These are phyloP conservation scores for Scaptodrosophila lebanonensis DNA, from an alignment of 1,140 invertebrate species.

Conservation along the genomic window DNA sequence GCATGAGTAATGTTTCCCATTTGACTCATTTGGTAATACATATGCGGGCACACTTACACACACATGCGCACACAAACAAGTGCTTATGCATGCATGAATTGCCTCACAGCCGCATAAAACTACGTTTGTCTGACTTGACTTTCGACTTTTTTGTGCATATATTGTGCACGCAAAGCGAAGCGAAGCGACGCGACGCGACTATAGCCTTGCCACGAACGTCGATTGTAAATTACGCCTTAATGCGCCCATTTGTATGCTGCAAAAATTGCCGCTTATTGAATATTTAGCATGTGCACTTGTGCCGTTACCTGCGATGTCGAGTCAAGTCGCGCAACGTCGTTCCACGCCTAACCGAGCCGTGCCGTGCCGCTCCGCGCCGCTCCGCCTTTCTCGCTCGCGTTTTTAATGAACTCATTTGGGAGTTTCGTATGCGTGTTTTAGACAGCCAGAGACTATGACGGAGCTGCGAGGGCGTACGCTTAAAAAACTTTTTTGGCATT, in stretches of 20 bases:
- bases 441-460: conserved; percentile 12
- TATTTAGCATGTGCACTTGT: conserved; percentile 53
- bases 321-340: not conserved
- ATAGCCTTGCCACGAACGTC: conserved; percentile 24
- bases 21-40: conserved; percentile 68
- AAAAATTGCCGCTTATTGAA: conserved; percentile 75
- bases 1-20: conserved; percentile 71
- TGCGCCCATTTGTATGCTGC: conserved; percentile 74
- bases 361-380: conserved; percentile 1
- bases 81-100: conserved; percentile 34
- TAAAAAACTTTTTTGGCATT: conserved; percentile 50
- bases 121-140: conserved; percentile 29
- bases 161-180: conserved; percentile 33
- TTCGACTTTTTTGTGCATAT: conserved; percentile 37
- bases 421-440: conserved; percentile 60
- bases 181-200: too few relatives aligned
- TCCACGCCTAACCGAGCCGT: too few relatives aligned
- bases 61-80: conserved; percentile 10
- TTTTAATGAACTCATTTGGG: conserved; percentile 71
- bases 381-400: conserved; percentile 8
- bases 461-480: conserved; percentile 6
- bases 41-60: conserved; percentile 11
- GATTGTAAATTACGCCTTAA: conserved; percentile 74
- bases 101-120: conserved; percentile 26
- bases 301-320: conserved; percentile 5